Evolutionary conservation across 2,797 vertebrate species (phyloP).

Genomic region (Tenualosa thibaudeaui): DNA sequence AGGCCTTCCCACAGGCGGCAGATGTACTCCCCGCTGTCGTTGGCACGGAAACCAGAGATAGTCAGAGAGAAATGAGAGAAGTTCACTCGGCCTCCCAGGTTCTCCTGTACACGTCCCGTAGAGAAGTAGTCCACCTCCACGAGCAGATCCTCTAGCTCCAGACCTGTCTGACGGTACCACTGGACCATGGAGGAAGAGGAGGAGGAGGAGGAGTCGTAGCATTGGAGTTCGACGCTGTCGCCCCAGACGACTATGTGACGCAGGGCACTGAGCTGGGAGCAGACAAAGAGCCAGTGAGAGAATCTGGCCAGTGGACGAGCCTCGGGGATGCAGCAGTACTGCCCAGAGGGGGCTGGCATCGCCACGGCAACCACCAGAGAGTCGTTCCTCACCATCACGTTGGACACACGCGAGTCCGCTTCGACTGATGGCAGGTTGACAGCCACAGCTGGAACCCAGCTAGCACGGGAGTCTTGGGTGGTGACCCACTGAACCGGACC

Average conservation of each 20-base stretch:
- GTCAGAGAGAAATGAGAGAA: not conserved
- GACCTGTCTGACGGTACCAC: not conserved
- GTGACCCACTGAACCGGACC: not conserved
- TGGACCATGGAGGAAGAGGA: not conserved
- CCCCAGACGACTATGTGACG: not conserved
- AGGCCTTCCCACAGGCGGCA: not conserved
- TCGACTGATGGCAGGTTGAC: not conserved
- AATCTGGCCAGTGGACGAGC: not conserved
- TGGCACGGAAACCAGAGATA: not conserved
- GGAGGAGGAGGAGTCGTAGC: too few relatives aligned
- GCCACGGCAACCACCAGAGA: not conserved
- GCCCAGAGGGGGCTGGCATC: not conserved
- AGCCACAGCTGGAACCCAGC: too few relatives aligned
- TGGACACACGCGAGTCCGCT: not conserved
- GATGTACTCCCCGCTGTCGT: not conserved
- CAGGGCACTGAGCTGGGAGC: not conserved
- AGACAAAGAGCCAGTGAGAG: not conserved
- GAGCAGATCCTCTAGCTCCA: not conserved
- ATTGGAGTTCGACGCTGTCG: not conserved
- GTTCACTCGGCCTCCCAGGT: not conserved
- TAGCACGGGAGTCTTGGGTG: too few relatives aligned
- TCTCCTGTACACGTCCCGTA: not conserved
- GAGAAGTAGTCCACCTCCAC: not conserved
- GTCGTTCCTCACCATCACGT: not conserved
- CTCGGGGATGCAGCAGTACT: not conserved